Base-by-base conservation (phyloP, 1,140 invertebrate species). In the Homarus americanus region DNA sequence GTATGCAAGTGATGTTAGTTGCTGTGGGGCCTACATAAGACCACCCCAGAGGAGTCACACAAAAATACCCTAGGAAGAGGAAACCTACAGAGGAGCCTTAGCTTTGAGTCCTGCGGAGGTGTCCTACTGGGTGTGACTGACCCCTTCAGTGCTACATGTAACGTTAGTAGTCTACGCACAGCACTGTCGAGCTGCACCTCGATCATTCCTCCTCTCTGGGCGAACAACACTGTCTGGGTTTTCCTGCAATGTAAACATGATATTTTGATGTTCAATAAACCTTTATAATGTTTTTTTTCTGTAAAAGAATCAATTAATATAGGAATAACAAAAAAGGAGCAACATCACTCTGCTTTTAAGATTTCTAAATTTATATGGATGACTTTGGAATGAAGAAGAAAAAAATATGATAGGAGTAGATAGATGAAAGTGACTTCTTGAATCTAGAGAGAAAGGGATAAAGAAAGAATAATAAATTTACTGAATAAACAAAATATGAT, bases 121-220 rank as follows among this genome's bases (percentile, higher is more conserved):
- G 72, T 75, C 66, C 72, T 44, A 38, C 34, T 85, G 66, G 40
- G 66, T 44, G 66, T 63, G 15, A 12, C 34, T 40, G 66, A 28
- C 66, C 32, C 40, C 83, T 75, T 66, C 83, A 44, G 36, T 85
- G 66, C 34, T n/a, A n/a, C 73, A 41, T n/a, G 28, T 36, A 75
- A 41, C 40, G 41, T 63, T 82, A 53, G 38, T 76, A 75, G 24
- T 83, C 82, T 90, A 90, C 88, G 88, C 88, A 41, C 88, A 90
- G 88, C 88, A 90, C 53, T 90, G 88, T 41, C 88, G 78, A 79
- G 78, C 87, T 75, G 87, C 58, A 78, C 85, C 85, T 82, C 87
- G 69, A 38, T 82, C 80, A 40, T 58, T 82, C 40, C 80, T 90
- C 80, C 80, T 84, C 15, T 84, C 88, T 40, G 88, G 88, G 53